Conservation (phyloP, 2,113 vertebrate species). For the Nestor notabilis region DNA sequence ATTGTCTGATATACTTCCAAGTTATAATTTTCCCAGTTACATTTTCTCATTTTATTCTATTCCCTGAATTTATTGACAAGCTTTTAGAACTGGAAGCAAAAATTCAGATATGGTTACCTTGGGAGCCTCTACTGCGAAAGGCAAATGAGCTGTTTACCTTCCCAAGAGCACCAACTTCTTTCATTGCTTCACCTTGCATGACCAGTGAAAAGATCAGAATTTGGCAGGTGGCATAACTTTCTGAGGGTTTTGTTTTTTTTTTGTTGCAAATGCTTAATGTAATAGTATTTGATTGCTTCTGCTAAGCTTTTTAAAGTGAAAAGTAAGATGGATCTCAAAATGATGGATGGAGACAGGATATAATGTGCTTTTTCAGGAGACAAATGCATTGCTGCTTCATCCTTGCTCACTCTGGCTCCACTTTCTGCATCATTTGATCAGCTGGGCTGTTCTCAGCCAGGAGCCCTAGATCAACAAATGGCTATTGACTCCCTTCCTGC, state of each 20-base stretch:
- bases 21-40: background rate
- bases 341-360: background rate
- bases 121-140: background rate
- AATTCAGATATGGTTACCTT: background rate
- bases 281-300: slow-evolving; percentile 18
- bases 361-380: background rate
- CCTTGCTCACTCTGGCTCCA: background rate
- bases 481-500: background rate
- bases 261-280: background rate
- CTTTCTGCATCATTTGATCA: slow-evolving; percentile 2
- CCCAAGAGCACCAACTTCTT: background rate
- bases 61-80: background rate
- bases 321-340: background rate
- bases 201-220: background rate
- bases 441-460: background rate
- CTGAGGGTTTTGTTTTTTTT: background rate
- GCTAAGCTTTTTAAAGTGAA: background rate
- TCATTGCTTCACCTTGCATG: background rate
- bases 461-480: background rate
- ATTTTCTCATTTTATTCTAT: background rate
- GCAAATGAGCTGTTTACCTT: background rate
- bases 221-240: background rate
- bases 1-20: background rate
- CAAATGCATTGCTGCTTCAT: background rate
- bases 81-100: background rate